Conservation (phyloP, 2,113 vertebrate species). For the Osmerus mordax region DNA sequence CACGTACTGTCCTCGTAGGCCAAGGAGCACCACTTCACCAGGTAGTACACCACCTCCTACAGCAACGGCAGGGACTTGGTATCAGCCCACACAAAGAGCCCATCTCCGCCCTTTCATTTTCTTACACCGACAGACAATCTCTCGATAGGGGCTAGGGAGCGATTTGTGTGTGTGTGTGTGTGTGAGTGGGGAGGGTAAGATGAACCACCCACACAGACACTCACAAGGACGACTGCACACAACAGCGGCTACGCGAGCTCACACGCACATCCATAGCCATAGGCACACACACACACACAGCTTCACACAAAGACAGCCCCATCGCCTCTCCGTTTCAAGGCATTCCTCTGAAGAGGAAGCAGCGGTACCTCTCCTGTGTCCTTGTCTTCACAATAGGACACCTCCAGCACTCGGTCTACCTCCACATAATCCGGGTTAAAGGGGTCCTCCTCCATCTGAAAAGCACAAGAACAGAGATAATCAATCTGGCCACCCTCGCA, state of each 20-base stretch:
- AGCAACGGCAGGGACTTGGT: constrained; percentile 50
- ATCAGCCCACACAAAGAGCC: constrained; percentile 30
- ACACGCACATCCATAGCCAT: not conserved
- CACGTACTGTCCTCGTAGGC: constrained; percentile 99
- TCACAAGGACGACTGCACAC: too few relatives aligned
- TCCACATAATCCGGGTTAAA: constrained; percentile 99
- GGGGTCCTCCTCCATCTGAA: constrained; percentile 94
- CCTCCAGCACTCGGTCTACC: constrained; percentile 95
- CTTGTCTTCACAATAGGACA: constrained; percentile 97
- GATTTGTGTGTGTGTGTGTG: too few relatives aligned
- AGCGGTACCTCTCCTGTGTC: constrained; percentile 91
- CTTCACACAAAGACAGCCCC: not conserved
- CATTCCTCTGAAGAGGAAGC: constrained; percentile 29
- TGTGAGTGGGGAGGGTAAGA: constrained; percentile 33
- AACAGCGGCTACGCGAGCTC: not conserved
- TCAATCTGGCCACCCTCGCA: constrained; percentile 49
- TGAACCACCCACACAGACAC: constrained; percentile 1
- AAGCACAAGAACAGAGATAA: constrained; percentile 40
- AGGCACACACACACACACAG: constrained; percentile 26
- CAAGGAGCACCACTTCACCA: constrained; percentile 98
- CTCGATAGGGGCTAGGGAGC: constrained; percentile 58
- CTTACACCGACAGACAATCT: constrained; percentile 49
- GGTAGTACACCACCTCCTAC: constrained; percentile 97
- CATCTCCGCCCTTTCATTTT: constrained; percentile 48
- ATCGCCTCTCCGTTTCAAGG: not conserved